Base-by-base conservation (phyloP, 92 coral and sea anemone genomes). In the Epizoanthus ramosus region DNA sequence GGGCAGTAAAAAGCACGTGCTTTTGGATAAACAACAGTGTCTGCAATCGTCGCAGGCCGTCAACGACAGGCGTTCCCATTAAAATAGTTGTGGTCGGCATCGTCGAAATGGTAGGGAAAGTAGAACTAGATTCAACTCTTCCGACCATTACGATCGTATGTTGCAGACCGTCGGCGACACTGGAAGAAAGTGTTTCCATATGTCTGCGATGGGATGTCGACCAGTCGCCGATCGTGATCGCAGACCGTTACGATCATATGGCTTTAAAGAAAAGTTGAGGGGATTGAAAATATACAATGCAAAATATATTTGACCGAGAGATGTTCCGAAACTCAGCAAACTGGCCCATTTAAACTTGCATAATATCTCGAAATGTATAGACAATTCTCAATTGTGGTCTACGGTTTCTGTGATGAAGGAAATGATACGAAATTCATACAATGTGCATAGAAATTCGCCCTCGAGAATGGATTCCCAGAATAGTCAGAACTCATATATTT, bases 101-200 rank as follows among this genome's bases (percentile, higher is more conserved):
- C 25, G 35, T 63, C 68, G 35, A 10, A 63, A 63, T 63, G 68
- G 68, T 63, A 28, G 68, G 68, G 68, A 63, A 63, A 63, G 68
- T 63, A 0, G 68, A 63, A 63, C 68, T 63, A 63, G 68, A 63
- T 63, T 63, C 68, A 63, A 63, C 68, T 63, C 68, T 63, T 63
- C 68, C 68, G 25, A 63, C 68, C 68, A 28, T 63, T 28, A 28
- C 25, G 68, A 63, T 28, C 31, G 68, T 28, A 63, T 63, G 68
- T 18, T 28, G 68, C 68, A 63, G 68, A 63, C n/a, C 68, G n/a
- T 63, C 68, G 68, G 31, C 68, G 68, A 63, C 68, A 28, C 68
- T 63, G 68, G 68, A 63, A 63, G n/a, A 63, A 63, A 63, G 68
- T 63, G 35, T 63, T 63, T 63, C 68, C 68, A 63, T 63, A 63